These are phyloP conservation scores for Ariolimax columbianus DNA, from an alignment of 2,888 invertebrate genomes.

Conservation along the genomic window DNA sequence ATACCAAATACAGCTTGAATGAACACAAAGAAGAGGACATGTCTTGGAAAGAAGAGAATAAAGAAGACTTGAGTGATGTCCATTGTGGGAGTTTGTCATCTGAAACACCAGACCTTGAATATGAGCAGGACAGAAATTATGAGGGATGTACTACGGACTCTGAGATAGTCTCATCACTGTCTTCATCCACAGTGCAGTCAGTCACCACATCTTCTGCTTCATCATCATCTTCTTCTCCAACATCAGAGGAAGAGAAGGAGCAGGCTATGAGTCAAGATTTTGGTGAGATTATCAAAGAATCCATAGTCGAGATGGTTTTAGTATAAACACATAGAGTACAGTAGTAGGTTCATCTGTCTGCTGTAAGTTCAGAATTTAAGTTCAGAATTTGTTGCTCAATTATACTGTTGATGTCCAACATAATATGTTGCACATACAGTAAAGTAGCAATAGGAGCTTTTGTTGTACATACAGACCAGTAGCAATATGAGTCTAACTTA, in stretches of 20 bases:
- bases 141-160: conserved; percentile 19
- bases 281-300: conserved; percentile 94
- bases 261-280: conserved; percentile 81
- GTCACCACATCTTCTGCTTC: conserved; percentile 8
- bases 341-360: no score
- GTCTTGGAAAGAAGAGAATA: background rate
- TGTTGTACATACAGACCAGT: no score
- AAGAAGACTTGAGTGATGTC: background rate
- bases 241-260: conserved; percentile 50
- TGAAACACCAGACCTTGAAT: background rate
- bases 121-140: conserved; percentile 1
- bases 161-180: background rate
- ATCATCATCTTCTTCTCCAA: conserved; percentile 38
- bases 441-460: no score
- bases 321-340: no score
- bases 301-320: conserved; percentile 93
- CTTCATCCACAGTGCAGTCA: conserved; percentile 34
- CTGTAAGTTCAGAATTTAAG: no score
- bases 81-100: background rate
- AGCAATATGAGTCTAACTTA: no score
- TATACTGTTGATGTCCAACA: no score
- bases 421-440: no score
- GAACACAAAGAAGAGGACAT: background rate
- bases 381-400: no score
- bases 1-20: background rate